Evolutionary conservation across 2,797 vertebrate genomes (phyloP), one percentile per base, ranked within the genome.

Genomic region (Sus cebifrons): DNA sequence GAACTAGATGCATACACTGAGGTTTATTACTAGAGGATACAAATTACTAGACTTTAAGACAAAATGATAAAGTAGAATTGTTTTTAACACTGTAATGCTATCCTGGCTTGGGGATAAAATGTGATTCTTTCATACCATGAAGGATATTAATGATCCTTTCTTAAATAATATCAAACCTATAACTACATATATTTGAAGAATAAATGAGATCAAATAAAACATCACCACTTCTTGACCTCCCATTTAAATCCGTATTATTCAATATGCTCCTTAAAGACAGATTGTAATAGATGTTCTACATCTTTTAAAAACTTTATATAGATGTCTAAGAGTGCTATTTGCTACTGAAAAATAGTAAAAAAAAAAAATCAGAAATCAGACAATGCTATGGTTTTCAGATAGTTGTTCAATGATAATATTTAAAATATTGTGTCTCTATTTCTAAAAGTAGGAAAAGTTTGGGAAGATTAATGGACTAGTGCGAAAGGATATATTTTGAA

Each of bases 71-170:
- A 77, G 5, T 17, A 4, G 20, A 79, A 21, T 25, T 79, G 54
- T 79, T 79, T 79, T 58, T 79, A 79, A 79, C 54, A 79, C 77
- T 79, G 54, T 36, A 79, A 79, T 58, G 77, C 15, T 79, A 58
- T 20, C 54, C 54, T 79, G n/a, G 54, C 36, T 60, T 79, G 4
- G n/a, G 54, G 12, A 79, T 25, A 21, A 36, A 58, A 36, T 60
- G 54, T 36, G 77, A 58, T 79, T 79, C 77, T 79, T 79, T 0
- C n/a, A 15, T 32, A 36, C 36, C n/a, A 79, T 60, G n/a, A 54
- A 36, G 21, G 4, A 79, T 60, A 36, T 16, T 32, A 79, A 79
- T 25, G 20, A 79, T 25, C 21, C n/a, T 79, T 58, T 79, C 13
- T 58, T 58, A 36, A 20, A 79, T 23, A 79, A 79, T 16, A 79